Percentiles rank a stretch among this genome's conserved stretches.
phyloP scores from a whole-genome alignment of 2,113 vertebrate genomes.

The Pluvianellus socialis region DNA sequence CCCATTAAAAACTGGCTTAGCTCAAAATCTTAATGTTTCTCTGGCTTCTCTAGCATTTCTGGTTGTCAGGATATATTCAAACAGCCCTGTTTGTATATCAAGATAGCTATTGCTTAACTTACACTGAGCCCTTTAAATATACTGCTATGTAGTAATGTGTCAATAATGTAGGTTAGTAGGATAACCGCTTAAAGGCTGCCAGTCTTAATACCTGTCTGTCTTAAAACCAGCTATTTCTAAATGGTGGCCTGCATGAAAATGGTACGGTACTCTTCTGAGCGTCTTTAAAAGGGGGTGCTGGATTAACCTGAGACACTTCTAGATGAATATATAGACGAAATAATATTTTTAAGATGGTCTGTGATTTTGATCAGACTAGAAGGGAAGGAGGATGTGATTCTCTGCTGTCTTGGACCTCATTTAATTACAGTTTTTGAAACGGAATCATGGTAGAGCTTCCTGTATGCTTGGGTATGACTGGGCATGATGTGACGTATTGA shows the following conservation, averaged over 20 bases:
- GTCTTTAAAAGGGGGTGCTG: not conserved
- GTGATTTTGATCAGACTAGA: not conserved
- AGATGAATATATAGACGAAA: not conserved
- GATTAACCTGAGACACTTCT: not conserved
- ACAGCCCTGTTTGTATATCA: not conserved
- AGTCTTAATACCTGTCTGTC: not conserved
- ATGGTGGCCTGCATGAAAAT: not conserved
- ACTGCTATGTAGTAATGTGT: not conserved
- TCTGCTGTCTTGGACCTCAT: not conserved
- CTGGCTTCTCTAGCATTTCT: slow-evolving; percentile 53
- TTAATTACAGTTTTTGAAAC: not conserved
- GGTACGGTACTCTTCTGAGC: not conserved
- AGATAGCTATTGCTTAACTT: not conserved
- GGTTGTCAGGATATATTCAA: slow-evolving; percentile 24
- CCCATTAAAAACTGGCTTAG: slow-evolving; percentile 53
- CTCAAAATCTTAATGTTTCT: slow-evolving; percentile 37
- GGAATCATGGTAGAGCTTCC: not conserved
- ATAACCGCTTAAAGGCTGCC: not conserved
- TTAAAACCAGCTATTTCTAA: slow-evolving; percentile 7
- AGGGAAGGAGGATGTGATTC: not conserved
- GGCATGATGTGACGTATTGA: not conserved
- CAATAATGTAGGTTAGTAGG: slow-evolving; percentile 59
- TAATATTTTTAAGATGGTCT: not conserved
- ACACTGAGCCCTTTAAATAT: not conserved
- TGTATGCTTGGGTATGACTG: not conserved